Base-by-base conservation (phyloP, 2,113 vertebrate genomes). In the Podarcis muralis region DNA sequence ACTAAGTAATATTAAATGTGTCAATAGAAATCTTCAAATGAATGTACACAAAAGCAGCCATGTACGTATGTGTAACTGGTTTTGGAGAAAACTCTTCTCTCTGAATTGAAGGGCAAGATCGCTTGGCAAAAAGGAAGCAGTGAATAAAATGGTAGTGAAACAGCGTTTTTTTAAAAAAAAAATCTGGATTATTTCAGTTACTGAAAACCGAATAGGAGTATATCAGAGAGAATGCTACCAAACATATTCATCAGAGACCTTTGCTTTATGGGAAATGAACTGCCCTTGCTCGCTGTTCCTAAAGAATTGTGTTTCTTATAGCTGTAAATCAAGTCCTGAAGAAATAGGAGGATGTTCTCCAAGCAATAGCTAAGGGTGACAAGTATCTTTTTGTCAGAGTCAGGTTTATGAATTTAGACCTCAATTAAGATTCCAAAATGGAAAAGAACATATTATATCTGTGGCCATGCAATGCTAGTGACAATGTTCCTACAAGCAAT, bases 201-300 rank as follows among this genome's bases (percentile, higher is more conserved):
- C 91, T 95, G 90, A 93, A 96, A 97, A 96, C 85, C 87, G 95
- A 95, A 94, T 92, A 95, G 94, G 88, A 94, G 93, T 86, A 94
- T 90, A 95, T 94, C 43, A 91, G 94, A 91, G 86, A 92, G 93
- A 96, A 89, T 80, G 88, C 90, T 92, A 94, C 90, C 92, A 92
- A 91, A 95, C 77, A 76, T 85, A 95, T 94, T 95, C 95, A 95
- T 94, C 95, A 92, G 94, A 95, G 96, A 96, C 94, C 93, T 96
- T 95, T 96, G 94, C 95, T 96, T 95, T 95, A 91, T 89, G 92
- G 95, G 96, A 95, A 95, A 94, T 92, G 94, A 96, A 94, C 87
- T 92, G 93, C 93, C 83, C 87, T 92, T 75, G 92, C 91, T 94
- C 86, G 83, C 86, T 92, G 69, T 93, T 94, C 88, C 93, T 40